Evolutionary conservation across 2,797 vertebrate genomes (phyloP).

Genomic region (Pyrrhura leucotis): DNA sequence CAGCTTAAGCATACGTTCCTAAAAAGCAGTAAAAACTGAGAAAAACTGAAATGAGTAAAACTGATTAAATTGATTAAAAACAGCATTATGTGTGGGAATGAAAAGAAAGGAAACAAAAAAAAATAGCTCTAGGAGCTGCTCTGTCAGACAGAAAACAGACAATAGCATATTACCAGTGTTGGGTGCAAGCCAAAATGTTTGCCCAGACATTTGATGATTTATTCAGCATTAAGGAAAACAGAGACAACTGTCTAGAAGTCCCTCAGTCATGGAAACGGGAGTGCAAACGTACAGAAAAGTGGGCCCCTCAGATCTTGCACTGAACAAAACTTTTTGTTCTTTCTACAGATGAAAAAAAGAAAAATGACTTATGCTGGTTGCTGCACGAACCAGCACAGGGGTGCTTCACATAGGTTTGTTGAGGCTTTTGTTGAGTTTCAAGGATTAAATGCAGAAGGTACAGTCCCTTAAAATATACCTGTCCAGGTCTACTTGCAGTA

Average conservation of each 20-base stretch:
- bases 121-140: slow-evolving; percentile 12
- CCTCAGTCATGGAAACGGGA: slow-evolving; percentile 10
- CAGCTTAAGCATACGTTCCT: neutral
- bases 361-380: neutral
- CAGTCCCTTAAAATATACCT: neutral
- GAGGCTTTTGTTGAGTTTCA: neutral
- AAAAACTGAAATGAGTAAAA: neutral
- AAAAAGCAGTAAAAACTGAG: neutral
- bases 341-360: neutral
- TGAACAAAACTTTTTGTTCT: neutral
- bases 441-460: neutral
- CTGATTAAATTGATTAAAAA: slow-evolving; percentile 6
- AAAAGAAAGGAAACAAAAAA: neutral
- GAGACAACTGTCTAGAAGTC: slow-evolving; percentile 49
- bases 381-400: neutral
- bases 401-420: neutral
- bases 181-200: slow-evolving; percentile 40
- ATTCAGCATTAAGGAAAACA: slow-evolving; percentile 60
- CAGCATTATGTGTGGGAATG: slow-evolving; percentile 37
- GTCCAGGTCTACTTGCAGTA: neutral
- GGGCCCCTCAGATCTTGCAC: neutral
- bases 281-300: neutral
- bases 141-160: slow-evolving; percentile 61
- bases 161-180: slow-evolving; percentile 11
- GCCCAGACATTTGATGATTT: slow-evolving; percentile 57